phyloP scores from a whole-genome alignment of 1,140 invertebrate species.

The Caenorhabditis inopinata region DNA sequence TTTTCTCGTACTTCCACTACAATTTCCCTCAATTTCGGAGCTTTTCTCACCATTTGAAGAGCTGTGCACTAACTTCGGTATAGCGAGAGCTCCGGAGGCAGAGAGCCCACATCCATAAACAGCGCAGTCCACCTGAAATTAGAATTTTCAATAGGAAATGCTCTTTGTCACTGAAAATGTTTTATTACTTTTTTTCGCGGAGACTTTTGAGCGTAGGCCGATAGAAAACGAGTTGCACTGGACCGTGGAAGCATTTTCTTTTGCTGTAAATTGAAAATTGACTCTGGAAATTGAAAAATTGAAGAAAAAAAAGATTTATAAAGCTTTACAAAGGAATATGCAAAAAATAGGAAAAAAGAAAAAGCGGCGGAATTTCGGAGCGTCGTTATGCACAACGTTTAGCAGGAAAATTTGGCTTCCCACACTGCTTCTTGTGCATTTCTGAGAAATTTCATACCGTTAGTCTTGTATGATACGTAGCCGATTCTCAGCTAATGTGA shows the following conservation, averaged over 20 bases:
- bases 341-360: not conserved
- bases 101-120: conserved; percentile 47
- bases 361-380: not conserved
- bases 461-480: no score
- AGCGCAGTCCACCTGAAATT: conserved; percentile 36
- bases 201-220: not conserved
- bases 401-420: no score
- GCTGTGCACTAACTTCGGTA: conserved; percentile 17
- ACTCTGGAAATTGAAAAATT: no score
- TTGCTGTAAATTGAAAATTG: no score
- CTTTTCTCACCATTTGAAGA: not conserved
- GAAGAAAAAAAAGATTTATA: no score
- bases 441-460: no score
- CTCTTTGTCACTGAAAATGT: not conserved
- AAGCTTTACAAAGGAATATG: no score
- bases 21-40: not conserved
- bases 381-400: not conserved
- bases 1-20: no score
- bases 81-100: conserved; percentile 41
- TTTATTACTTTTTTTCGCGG: not conserved
- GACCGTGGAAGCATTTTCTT: not conserved
- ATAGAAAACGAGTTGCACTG: not conserved
- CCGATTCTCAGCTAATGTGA: no score
- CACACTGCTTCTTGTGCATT: no score
- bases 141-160: no score